These are phyloP conservation scores for Notocelia uddmanniana DNA, from an alignment of 2,888 invertebrate species.

Conservation along the genomic window DNA sequence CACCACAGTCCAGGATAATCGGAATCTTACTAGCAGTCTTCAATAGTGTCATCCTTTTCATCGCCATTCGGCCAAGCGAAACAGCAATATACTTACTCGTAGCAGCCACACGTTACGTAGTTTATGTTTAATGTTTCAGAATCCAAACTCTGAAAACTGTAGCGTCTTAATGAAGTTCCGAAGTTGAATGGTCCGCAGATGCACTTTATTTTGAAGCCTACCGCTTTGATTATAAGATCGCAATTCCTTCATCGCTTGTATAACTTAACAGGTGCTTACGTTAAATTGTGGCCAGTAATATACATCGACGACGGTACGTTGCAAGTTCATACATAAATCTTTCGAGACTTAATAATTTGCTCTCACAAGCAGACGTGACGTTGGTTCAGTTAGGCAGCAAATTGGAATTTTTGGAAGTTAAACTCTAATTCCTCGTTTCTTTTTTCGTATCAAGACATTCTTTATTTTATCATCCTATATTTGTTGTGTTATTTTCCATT, in stretches of 20 bases:
- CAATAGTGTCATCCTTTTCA: slow-evolving; percentile 18
- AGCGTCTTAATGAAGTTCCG: slow-evolving; percentile 79
- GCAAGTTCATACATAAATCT: not conserved
- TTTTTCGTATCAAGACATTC: not conserved
- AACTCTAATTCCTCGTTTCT: not conserved
- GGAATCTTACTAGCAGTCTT: slow-evolving; percentile 3
- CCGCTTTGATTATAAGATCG: slow-evolving; percentile 56
- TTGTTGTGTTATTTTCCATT: not conserved
- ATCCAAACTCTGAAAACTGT: slow-evolving; percentile 60
- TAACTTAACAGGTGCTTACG: slow-evolving; percentile 51
- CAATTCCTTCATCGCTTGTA: slow-evolving; percentile 52
- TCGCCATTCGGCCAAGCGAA: slow-evolving; percentile 8
- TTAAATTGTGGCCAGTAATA: slow-evolving; percentile 61
- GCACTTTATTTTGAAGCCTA: slow-evolving; percentile 60
- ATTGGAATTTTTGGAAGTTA: too few species aligned
- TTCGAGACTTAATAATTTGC: not conserved
- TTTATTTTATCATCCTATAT: not conserved
- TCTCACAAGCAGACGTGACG: too few species aligned
- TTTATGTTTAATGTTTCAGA: slow-evolving; percentile 33
- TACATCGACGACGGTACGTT: not conserved
- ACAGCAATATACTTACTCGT: slow-evolving; percentile 11
- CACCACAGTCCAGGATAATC: slow-evolving; percentile 13
- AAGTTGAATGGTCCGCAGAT: slow-evolving; percentile 59
- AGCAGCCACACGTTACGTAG: slow-evolving; percentile 4
- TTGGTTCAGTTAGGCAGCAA: too few species aligned